These are phyloP conservation scores for Campylomormyrus tamandua DNA, from an alignment of 2,113 vertebrate species.

Conservation along the genomic window DNA sequence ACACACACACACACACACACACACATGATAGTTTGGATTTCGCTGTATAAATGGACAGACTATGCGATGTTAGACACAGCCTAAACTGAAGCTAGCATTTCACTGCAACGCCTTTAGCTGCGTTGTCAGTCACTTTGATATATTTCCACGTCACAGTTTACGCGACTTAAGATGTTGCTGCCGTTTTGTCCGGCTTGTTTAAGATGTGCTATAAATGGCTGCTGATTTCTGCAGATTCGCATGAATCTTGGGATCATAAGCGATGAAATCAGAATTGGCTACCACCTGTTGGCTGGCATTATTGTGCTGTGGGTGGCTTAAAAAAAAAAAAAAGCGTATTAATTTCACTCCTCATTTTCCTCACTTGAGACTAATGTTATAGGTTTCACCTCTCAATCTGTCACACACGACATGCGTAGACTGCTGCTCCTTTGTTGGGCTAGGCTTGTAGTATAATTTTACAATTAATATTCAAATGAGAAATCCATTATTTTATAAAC, in stretches of 20 bases:
- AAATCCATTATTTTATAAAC: neutral
- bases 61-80: neutral
- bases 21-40: neutral
- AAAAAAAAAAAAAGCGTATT: neutral
- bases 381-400: neutral
- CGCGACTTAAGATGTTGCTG: neutral
- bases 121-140: neutral
- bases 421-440: neutral
- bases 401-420: neutral
- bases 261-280: neutral
- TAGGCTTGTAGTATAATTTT: neutral
- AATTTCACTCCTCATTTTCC: neutral
- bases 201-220: neutral
- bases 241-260: neutral
- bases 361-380: neutral
- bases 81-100: neutral
- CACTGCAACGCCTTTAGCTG: neutral
- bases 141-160: neutral
- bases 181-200: neutral
- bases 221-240: neutral
- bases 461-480: neutral
- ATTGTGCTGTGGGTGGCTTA: neutral
- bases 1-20: too few relatives aligned
- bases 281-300: neutral
- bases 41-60: neutral